These are phyloP conservation scores for Pachypeltis micranthus DNA, from an alignment of 1,140 invertebrate genomes.

Conservation along the genomic window DNA sequence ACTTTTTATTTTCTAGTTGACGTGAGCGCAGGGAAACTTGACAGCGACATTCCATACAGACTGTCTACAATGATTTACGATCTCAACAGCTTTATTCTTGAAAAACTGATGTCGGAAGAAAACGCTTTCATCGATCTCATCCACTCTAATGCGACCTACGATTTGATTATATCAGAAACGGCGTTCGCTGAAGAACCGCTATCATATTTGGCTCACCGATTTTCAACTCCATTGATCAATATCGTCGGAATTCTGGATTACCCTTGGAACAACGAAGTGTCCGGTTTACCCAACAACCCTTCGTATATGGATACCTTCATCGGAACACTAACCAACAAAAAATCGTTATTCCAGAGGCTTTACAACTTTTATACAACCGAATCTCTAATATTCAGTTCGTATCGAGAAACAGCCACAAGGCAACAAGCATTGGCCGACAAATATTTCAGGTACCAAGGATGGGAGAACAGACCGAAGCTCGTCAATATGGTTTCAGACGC, in stretches of 20 bases:
- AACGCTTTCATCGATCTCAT: no score
- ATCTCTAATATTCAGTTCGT: background rate
- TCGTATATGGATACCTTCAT: constrained; percentile 11
- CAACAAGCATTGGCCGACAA: constrained; percentile 13
- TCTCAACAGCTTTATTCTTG: no score
- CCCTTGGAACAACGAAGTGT: background rate
- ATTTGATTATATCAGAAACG: no score
- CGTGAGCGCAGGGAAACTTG: no score
- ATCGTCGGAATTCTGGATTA: background rate
- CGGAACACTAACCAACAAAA: background rate
- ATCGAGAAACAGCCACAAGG: background rate
- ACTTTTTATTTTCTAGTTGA: no score
- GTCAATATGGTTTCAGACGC: background rate
- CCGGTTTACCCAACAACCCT: constrained; percentile 13
- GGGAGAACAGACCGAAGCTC: constrained; percentile 16
- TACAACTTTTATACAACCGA: constrained; percentile 4
- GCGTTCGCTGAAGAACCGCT: no score
- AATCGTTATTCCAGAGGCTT: constrained; percentile 14
- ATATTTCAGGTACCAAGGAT: constrained; percentile 17
- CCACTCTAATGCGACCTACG: no score
- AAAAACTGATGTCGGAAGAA: no score
- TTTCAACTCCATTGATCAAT: no score
- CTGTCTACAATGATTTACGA: no score
- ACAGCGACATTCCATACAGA: no score
- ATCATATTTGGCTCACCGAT: no score